Base-by-base conservation (phyloP, 2,113 vertebrate genomes). In the Gallinago jamesoni region DNA sequence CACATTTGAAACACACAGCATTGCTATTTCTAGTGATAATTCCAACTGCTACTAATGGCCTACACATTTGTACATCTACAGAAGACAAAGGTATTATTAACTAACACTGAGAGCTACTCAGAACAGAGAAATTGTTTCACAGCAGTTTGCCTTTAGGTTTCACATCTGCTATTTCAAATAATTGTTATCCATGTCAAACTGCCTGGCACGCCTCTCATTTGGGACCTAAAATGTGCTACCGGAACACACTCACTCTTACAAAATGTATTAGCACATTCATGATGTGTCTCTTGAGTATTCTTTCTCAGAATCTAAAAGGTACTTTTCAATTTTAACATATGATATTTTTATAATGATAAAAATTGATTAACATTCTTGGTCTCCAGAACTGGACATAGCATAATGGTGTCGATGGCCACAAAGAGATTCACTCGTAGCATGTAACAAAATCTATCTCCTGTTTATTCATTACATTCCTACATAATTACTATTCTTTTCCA, bases 261-360 rank as follows among this genome's bases (percentile, higher is more conserved):
- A 97, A 96, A 95, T 48, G 50, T 81, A 94, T 63, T 72, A 90
- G 56, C 75, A 89, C 43, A 33, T 50, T 74, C 60, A 23, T 37
- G 31, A 73, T 18, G 43, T 52, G 90, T 73, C 67, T 48, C 73
- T 27, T 23, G 39, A 86, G 76, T 81, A 69, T 47, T 66, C 84
- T 67, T 47, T 48, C 24, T 37, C 75, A 73, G 24, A 79, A 94
- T 12, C 7, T 18, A 50, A 45, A 48, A 74, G 33, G 33, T 1
- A 4, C 23, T 12, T 77, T 20, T 35, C 10, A 50, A n/a, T 88
- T 91, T 93, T 89, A 82, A 35, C 47, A 35, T 63, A 75, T 11
- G 7, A 86, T 39, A 90, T 39, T 74, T 74, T 66, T 17, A 8
- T 73, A 97, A 96, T 93, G 92, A 84, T 50, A 57, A 89, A 48